Percentiles rank a stretch among this genome's conserved stretches.
phyloP scores from a whole-genome alignment of 2,113 vertebrate genomes.

The Stegastes partitus region DNA sequence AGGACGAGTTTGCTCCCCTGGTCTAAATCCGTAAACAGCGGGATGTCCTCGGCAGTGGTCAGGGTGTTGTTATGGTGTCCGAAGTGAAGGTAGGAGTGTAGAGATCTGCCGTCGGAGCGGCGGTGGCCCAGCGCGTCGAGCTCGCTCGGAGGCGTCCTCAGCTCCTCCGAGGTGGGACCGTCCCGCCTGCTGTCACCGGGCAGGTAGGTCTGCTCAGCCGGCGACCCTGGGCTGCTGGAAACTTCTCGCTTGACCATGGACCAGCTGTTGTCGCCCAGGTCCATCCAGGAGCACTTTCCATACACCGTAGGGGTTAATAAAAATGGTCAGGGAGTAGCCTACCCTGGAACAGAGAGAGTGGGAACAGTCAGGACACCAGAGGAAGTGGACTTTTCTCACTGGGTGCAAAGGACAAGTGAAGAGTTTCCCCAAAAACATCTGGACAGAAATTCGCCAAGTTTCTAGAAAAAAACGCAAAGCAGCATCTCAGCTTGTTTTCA shows the following conservation, averaged over 20 bases:
- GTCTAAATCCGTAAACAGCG: constrained; percentile 95
- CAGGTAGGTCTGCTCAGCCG: constrained; percentile 85
- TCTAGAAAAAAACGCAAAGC: constrained; percentile 12
- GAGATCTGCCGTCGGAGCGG: constrained; percentile 83
- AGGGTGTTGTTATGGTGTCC: constrained; percentile 85
- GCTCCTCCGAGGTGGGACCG: constrained; percentile 78
- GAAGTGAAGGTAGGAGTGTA: constrained; percentile 89
- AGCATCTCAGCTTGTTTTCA: constrained; percentile 33
- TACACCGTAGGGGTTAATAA: constrained; percentile 74
- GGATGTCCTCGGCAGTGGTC: constrained; percentile 90
- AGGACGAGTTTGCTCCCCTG: constrained; percentile 94
- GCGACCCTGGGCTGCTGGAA: constrained; percentile 87
- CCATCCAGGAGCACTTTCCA: constrained; percentile 93
- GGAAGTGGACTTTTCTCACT: not conserved
- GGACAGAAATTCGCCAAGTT: constrained; percentile 3
- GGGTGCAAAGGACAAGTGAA: not conserved
- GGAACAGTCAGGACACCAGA: constrained; percentile 12
- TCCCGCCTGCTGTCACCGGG: constrained; percentile 86
- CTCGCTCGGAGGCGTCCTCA: constrained; percentile 83
- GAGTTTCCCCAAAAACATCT: constrained; percentile 29
- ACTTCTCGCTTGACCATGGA: constrained; percentile 93
- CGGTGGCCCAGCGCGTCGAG: constrained; percentile 83
- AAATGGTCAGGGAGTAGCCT: constrained; percentile 72
- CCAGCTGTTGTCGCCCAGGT: constrained; percentile 96
- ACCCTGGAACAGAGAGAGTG: constrained; percentile 67